Evolutionary conservation across 64 coral and sea anemone genomes (phyloP).

Genomic region (Stichodactyla helianthus): DNA sequence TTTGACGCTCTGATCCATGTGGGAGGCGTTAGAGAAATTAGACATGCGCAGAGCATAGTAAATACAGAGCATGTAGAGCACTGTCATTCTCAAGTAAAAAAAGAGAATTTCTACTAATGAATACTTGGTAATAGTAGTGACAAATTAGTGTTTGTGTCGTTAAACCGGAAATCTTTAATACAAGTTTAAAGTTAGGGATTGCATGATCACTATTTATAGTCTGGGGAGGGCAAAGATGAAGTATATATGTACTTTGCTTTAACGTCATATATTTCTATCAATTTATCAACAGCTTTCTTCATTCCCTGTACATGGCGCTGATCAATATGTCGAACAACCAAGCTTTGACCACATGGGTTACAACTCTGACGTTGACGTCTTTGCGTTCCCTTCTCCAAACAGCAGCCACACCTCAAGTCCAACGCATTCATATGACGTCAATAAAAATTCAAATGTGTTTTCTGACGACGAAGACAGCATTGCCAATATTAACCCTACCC

Average conservation of each 20-base stretch:
- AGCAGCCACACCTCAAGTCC: slow-evolving; percentile 7
- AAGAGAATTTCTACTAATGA: too few relatives aligned
- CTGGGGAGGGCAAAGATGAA: too few relatives aligned
- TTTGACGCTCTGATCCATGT: too few relatives aligned
- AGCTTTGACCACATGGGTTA: background rate
- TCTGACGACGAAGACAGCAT: background rate
- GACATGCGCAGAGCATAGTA: too few relatives aligned
- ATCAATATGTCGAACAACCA: background rate
- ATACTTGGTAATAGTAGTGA: too few relatives aligned
- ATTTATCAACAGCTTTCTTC: background rate
- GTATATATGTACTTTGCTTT: background rate
- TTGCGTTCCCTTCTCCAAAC: background rate
- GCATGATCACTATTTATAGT: too few relatives aligned
- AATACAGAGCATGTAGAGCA: too few relatives aligned
- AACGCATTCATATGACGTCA: background rate
- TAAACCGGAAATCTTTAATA: too few relatives aligned
- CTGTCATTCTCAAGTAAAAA: too few relatives aligned
- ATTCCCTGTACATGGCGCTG: background rate
- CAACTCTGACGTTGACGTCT: background rate
- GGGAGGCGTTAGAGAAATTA: too few relatives aligned
- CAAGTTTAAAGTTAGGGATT: too few relatives aligned
- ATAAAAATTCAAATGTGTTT: background rate
- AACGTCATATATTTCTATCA: background rate
- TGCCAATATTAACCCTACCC: slow-evolving; percentile 9
- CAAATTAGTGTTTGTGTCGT: too few relatives aligned